Percentiles rank a stretch among this genome's conserved stretches.
phyloP scores from a whole-genome alignment of 1,140 invertebrate species.

The Drosophila kanapiae region DNA sequence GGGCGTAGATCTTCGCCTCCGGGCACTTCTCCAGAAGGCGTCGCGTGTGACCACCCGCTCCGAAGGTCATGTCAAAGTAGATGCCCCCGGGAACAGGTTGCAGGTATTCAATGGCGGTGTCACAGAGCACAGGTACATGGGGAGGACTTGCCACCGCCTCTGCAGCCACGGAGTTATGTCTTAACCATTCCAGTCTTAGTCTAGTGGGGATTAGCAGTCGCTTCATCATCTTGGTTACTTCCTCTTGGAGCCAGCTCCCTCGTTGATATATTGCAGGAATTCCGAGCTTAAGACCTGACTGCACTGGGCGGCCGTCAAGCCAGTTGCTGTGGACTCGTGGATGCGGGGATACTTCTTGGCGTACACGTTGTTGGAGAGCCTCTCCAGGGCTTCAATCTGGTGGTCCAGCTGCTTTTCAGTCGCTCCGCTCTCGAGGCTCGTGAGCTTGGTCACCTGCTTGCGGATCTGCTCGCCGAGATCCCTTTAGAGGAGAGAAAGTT shows the following conservation, averaged over 20 bases:
- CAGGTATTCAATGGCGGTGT: constrained; percentile 90
- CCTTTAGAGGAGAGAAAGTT: constrained; percentile 86
- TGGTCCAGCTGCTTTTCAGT: constrained; percentile 87
- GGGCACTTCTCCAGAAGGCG: constrained; percentile 87
- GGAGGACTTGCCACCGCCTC: constrained; percentile 31
- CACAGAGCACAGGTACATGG: constrained; percentile 90
- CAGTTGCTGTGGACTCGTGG: constrained; percentile 88
- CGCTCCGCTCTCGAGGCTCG: constrained; percentile 87
- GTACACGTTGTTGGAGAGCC: constrained; percentile 90
- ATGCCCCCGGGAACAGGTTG: constrained; percentile 87
- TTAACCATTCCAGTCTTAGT: constrained; percentile 42
- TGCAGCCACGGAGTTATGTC: constrained; percentile 11
- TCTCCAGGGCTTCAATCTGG: constrained; percentile 89
- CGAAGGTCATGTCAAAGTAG: constrained; percentile 97
- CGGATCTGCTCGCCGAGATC: constrained; percentile 92
- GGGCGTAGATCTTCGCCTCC: constrained; percentile 90
- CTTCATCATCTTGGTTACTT: constrained; percentile 29
- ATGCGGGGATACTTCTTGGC: constrained; percentile 88
- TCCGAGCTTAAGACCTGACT: constrained; percentile 90
- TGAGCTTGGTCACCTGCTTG: constrained; percentile 88
- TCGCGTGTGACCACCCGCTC: constrained; percentile 94
- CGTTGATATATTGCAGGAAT: constrained; percentile 88
- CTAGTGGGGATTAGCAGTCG: constrained; percentile 57
- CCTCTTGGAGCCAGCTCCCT: constrained; percentile 82
- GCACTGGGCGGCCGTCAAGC: constrained; percentile 90